Evolutionary conservation across 2,113 vertebrate genomes (phyloP), one percentile per base, ranked within the genome.

Genomic region (Plotosus lineatus): DNA sequence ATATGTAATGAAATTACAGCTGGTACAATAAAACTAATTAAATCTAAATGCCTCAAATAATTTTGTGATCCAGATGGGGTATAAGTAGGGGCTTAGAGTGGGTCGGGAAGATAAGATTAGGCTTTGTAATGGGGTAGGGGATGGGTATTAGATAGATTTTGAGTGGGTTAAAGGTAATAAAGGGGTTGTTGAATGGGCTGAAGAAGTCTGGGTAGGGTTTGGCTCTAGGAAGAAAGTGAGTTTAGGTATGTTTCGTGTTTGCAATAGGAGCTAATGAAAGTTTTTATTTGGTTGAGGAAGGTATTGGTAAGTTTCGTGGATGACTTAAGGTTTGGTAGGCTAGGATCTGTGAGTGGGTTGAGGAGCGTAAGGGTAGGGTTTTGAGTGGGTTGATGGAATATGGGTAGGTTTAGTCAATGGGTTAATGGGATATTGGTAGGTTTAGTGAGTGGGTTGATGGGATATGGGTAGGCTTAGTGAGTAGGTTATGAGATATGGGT

Each of bases 21-120:
- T 75, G 73, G 26, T 56, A 58, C 23, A 31, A 4, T 77, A 56
- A 77, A 44, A 61, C n/a, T 61, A 46, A 46, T 61, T 46, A 26
- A 77, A 60, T 3, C 17, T 2, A 40, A 75, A 56, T 3, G 26
- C 15, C 55, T 58, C n/a, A 31, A 31, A 28, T 31, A 26, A 8
- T 44, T 44, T 60, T 36, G 21, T 1, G 28, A 40, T 8, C n/a
- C 14, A 28, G 55, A 7, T 6, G 4, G 4, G 0, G 56, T 58
- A 58, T 28, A 1, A 2, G 53, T 55, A 55, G 55, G 19, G 51
- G 51, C 8, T 56, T 58, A 26, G 11, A 26, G n/a, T 28, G n/a
- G 11, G 55, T 15, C 31, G 3, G 19, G 26, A 26, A 5, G 7
- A 6, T n/a, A 56, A 56, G 53, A 2, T 7, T 56, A 9, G n/a